Evolutionary conservation across 2,888 invertebrate genomes (phyloP), one percentile per base, ranked within the genome.

Genomic region (Halictus ligatus): DNA sequence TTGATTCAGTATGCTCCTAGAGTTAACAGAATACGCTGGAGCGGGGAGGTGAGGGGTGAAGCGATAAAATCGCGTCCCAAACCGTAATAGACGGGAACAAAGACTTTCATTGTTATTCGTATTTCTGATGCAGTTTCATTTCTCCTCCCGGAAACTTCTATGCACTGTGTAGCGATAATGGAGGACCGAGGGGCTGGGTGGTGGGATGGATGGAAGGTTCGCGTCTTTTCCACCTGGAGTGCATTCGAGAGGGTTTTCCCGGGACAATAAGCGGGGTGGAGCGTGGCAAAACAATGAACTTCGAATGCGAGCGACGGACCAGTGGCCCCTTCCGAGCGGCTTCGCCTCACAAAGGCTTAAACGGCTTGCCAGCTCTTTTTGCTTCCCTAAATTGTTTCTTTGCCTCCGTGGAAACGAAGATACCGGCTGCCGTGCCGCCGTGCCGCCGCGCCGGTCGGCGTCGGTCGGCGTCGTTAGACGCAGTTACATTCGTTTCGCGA

Each of bases 211-310:
- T 29, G 64, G 78, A 54, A 46, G 76, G 73, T 82, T 78, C 60
- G 75, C 72, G 87, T 84, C 88, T 81, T 88, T 88, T 82, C 60
- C 74, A 84, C 54, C 84, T 75, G 82, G 72, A 84, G 75, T 75
- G 82, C 82, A 88, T 80, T 82, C 88, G 78, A 83, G 82, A 71
- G 74, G 69, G 78, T 85, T 85, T 80, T 40, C 81, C 35, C 50
- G 78, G 79, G 78, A 89, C 85, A 89, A 89, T 89, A 81, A 87
- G 83, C 80, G 81, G 78, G 81, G 81, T 80, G 81, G 81, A 77
- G 76, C 81, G 83, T 82, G 76, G 81, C 77, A 85, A 89, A 89
- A 89, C 83, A 89, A 89, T 89, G 84, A 84, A 87, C 78, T 80
- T 84, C 60, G 78, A 89, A 89, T 85, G 83, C 87, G 67, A 89